A percentile compares a stretch with the other conserved stretches of the same genome.
Evolutionary conservation across 1,140 invertebrate genomes (phyloP).

Genomic region (Sminthurinus signatus): DNA sequence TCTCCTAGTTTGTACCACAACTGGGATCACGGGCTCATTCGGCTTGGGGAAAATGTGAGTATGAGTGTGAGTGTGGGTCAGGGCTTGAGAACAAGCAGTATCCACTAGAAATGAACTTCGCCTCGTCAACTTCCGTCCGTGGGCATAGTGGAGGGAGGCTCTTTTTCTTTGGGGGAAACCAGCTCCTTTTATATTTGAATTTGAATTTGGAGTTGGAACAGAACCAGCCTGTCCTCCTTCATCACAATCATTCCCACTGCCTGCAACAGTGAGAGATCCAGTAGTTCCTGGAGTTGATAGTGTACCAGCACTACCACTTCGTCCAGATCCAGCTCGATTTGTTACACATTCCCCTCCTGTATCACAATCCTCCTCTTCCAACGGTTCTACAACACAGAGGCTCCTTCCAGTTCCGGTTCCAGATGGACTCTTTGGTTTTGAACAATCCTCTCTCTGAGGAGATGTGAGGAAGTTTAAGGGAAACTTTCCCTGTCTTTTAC

Average conservation of each 20-base stretch:
- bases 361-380: constrained; percentile 21
- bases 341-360: constrained; percentile 4
- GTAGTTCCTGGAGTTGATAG: not conserved
- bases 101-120: constrained; percentile 36
- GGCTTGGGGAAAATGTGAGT: constrained; percentile 33
- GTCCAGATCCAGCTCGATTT: constrained; percentile 4
- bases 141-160: constrained; percentile 29
- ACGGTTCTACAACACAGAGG: constrained; percentile 7
- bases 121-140: constrained; percentile 28
- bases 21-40: constrained; percentile 30
- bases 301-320: constrained; percentile 28
- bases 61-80: too few relatives aligned
- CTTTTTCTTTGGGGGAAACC: constrained; percentile 18
- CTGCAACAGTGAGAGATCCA: not conserved
- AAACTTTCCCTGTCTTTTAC: too few relatives aligned
- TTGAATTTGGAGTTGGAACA: too few relatives aligned
- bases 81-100: constrained; percentile 18
- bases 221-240: not conserved
- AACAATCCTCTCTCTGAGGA: too few relatives aligned
- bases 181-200: not conserved
- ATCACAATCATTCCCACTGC: not conserved
- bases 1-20: constrained; percentile 39
- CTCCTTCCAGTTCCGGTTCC: not conserved
- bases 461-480: too few relatives aligned
- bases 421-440: not conserved